A percentile compares a stretch with the other conserved stretches of the same genome.
These are phyloP conservation scores for Oryzias celebensis DNA, from an alignment of 2,113 vertebrate genomes.

Conservation along the genomic window DNA sequence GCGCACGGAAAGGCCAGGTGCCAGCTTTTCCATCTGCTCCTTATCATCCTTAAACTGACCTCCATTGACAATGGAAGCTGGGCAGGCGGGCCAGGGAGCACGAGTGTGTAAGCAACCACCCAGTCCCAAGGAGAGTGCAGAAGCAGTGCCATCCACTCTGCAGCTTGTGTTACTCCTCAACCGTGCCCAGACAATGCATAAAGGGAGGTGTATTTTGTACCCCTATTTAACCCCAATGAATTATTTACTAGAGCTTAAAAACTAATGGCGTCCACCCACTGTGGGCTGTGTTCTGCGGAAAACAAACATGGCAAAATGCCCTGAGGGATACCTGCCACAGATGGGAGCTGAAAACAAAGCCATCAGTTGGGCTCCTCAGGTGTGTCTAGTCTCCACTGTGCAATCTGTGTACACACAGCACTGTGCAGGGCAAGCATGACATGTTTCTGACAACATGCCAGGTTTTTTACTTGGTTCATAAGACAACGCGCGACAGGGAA, in stretches of 20 bases:
- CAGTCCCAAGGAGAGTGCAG: constrained; percentile 63
- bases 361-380: constrained; percentile 43
- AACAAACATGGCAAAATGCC: constrained; percentile 26
- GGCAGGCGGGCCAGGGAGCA: constrained; percentile 58
- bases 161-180: constrained; percentile 58
- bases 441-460: constrained; percentile 50
- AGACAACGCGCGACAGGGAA: constrained; percentile 44
- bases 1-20: constrained; percentile 61
- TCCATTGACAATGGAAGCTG: constrained; percentile 67
- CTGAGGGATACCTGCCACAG: constrained; percentile 38
- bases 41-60: constrained; percentile 77
- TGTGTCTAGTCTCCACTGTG: constrained; percentile 44
- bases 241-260: constrained; percentile 62
- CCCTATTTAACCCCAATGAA: constrained; percentile 57
- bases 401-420: constrained; percentile 37
- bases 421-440: constrained; percentile 37
- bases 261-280: constrained; percentile 42
- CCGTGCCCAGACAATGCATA: constrained; percentile 53
- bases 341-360: constrained; percentile 44
- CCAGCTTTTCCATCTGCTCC: constrained; percentile 78
- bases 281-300: constrained; percentile 12
- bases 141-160: constrained; percentile 53
- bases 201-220: constrained; percentile 47
- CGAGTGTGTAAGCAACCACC: constrained; percentile 56
- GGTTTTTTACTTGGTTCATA: constrained; percentile 37